Conservation (phyloP, 2,113 vertebrate genomes). For the Salvelinus fontinalis region DNA sequence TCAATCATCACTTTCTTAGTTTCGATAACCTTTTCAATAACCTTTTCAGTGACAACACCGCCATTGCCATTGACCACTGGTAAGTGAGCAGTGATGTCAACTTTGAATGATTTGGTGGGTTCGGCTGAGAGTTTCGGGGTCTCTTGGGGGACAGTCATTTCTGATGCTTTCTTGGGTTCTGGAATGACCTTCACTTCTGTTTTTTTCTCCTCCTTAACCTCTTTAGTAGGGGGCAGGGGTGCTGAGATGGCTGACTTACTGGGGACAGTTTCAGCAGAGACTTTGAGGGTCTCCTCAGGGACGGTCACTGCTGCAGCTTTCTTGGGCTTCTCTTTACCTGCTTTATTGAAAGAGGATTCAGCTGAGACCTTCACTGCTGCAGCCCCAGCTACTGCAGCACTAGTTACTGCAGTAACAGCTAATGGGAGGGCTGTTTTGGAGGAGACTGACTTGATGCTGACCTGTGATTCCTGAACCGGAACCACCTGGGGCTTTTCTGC, state of each 20-base stretch:
- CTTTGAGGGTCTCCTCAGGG: slow-evolving; percentile 33
- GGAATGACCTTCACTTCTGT: slow-evolving; percentile 13
- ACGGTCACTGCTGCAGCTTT: not conserved
- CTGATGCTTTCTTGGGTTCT: slow-evolving; percentile 27
- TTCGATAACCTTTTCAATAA: slow-evolving; percentile 33
- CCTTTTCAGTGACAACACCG: slow-evolving; percentile 16
- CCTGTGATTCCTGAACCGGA: slow-evolving; percentile 43
- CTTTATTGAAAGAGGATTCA: slow-evolving; percentile 32
- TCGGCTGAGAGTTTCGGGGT: slow-evolving; percentile 2
- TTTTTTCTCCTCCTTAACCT: slow-evolving; percentile 10
- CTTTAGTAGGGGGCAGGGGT: slow-evolving; percentile 5
- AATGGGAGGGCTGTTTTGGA: slow-evolving; percentile 39
- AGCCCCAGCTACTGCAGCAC: slow-evolving; percentile 49
- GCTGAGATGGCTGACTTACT: slow-evolving; percentile 7
- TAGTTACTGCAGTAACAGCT: slow-evolving; percentile 5
- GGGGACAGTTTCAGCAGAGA: not conserved
- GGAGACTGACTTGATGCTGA: slow-evolving; percentile 27
- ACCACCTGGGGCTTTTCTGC: slow-evolving; percentile 32
- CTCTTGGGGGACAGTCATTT: slow-evolving; percentile 3
- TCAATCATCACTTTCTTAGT: slow-evolving; percentile 32
- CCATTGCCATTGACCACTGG: slow-evolving; percentile 15
- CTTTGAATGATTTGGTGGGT: not conserved
- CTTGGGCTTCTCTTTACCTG: slow-evolving; percentile 44
- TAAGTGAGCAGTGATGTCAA: not conserved
- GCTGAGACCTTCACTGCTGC: slow-evolving; percentile 36